Base-by-base conservation (phyloP, 2,113 vertebrate species). In the Thermophis baileyi region DNA sequence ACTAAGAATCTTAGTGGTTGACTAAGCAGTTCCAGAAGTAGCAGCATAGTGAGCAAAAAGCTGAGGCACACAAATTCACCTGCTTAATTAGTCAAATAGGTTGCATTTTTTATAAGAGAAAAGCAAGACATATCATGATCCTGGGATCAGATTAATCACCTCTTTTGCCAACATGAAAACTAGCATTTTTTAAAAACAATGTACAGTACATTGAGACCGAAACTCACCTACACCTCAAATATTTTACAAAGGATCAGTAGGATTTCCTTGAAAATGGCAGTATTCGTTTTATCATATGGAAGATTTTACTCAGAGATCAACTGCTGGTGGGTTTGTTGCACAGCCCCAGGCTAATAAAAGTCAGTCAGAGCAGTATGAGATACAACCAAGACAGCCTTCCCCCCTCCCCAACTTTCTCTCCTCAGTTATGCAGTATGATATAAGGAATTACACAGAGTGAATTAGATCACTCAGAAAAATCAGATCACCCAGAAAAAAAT, bases 1-100 rank as follows among this genome's bases (percentile, higher is more conserved):
- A 93, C 51, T 89, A 85, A 86, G 47, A 25, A 89, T 81, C 85
- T 93, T 92, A 89, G 49, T 69, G 35, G 94, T 46, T 92, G 88
- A 92, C 30, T 92, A 92, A 92, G 85, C 91, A 49, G 57, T 74
- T 89, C 57, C 69, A 57, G 54, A 90, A 49, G 51, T 92, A 90
- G 22, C 9, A 54, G 24, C 87, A 60, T 49, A 69, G 1, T 49
- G 35, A 90, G 11, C 55, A 63, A 95, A 87, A 94, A 69, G 4
- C 14, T 54, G 25, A 85, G 49, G 47, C 30, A 92, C 50, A 90
- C 53, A 90, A 5, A 35, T 93, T 96, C 57, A 50, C 35, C 81
- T 86, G 27, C 74, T 94, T 27, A 89, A 10, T 89, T 24, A 93
- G 40, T 44, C 87, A 94, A 95, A 90, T 18, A 6, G 14, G 92